A percentile compares a stretch with the other conserved stretches of the same genome.
Evolutionary conservation across 2,797 vertebrate species (phyloP).

Genomic region (Darevskia nairensis): DNA sequence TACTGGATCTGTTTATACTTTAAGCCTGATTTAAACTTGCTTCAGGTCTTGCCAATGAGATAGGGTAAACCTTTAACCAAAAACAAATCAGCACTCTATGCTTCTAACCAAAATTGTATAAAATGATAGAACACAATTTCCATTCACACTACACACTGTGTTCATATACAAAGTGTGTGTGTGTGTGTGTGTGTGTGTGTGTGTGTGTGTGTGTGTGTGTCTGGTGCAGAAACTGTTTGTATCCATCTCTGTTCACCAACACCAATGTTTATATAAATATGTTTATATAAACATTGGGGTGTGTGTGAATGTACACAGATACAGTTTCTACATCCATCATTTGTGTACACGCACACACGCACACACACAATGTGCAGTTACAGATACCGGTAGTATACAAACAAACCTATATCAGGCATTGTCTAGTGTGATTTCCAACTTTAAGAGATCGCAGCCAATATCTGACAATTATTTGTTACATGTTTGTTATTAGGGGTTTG

Average conservation of each 20-base stretch:
- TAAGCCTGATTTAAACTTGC: not conserved
- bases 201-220: not conserved
- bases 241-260: not conserved
- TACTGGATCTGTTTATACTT: not conserved
- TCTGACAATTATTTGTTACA: conserved; percentile 31
- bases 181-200: not conserved
- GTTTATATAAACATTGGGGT: too few relatives aligned
- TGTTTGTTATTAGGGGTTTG: not conserved
- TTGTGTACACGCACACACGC: too few relatives aligned
- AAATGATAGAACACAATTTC: not conserved
- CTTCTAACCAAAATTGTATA: not conserved
- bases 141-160: not conserved
- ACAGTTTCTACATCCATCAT: too few relatives aligned
- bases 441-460: conserved; percentile 21
- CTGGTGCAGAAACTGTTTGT: not conserved
- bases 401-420: not conserved
- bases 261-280: too few relatives aligned
- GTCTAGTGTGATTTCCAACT: not conserved
- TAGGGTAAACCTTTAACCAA: not conserved
- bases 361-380: not conserved
- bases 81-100: conserved; percentile 28
- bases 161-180: not conserved
- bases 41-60: not conserved
- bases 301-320: too few relatives aligned
- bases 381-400: too few relatives aligned